phyloP scores from a whole-genome alignment of 2,113 vertebrate genomes.

The Chlorocebus sabaeus region DNA sequence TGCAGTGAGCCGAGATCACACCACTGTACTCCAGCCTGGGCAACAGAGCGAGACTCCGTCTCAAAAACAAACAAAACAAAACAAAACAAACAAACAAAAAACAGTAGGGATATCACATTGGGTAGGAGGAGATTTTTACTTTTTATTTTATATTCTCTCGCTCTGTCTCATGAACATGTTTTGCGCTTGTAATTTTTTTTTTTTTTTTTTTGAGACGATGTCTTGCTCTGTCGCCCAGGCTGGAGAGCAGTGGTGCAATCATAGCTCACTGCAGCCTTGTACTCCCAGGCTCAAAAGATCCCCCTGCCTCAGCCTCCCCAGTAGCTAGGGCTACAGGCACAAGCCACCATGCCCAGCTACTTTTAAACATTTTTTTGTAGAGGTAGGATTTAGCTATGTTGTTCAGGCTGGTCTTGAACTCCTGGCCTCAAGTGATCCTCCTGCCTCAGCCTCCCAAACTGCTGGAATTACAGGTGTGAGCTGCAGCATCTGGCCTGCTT shows the following conservation, averaged over 20 bases:
- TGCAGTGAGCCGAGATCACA: too few species aligned
- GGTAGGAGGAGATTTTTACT: not conserved
- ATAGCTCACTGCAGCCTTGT: too few species aligned
- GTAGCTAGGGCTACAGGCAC: not conserved
- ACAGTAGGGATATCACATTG: not conserved
- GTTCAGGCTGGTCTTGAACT: not conserved
- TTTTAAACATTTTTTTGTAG: not conserved
- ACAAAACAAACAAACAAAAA: too few species aligned
- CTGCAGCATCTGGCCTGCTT: too few species aligned
- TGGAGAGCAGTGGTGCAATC: not conserved
- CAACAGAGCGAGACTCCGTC: too few species aligned
- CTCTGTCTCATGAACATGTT: not conserved
- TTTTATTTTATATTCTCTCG: not conserved
- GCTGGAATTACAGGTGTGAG: not conserved
- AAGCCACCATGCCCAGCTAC: not conserved
- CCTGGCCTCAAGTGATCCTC: not conserved
- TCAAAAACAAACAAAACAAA: too few species aligned
- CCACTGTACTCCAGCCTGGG: too few species aligned
- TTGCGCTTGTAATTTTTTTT: not conserved
- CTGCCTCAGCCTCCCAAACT: not conserved
- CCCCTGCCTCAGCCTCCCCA: not conserved
- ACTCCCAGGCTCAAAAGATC: not conserved
- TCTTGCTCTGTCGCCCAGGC: not conserved
- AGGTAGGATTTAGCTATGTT: not conserved
- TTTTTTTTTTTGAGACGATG: not conserved